Evolutionary conservation across 2,113 vertebrate species (phyloP).

Genomic region (Muntiacus reevesi): DNA sequence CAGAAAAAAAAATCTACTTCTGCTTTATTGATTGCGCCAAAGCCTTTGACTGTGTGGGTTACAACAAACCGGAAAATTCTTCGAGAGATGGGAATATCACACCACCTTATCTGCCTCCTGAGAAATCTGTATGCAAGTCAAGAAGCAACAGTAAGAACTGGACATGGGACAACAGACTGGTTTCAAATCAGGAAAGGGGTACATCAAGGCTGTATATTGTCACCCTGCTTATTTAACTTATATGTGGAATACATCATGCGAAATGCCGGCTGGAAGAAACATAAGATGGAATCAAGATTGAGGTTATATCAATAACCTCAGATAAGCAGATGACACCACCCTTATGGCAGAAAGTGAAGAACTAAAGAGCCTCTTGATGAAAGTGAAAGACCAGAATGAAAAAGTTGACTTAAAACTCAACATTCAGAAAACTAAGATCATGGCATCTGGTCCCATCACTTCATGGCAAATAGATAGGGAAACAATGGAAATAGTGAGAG

Average conservation of each 20-base stretch:
- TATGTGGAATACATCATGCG: rapidly evolving
- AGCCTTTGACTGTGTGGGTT: neutral
- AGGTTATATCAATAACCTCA: neutral
- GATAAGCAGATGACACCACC: neutral
- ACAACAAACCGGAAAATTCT: neutral
- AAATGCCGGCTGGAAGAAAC: neutral
- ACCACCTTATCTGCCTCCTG: neutral
- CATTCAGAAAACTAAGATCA: neutral
- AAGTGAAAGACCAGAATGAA: neutral
- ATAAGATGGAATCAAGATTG: neutral
- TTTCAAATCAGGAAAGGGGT: neutral
- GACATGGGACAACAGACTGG: neutral
- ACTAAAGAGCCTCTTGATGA: neutral
- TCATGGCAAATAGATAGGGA: neutral
- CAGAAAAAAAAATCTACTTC: neutral
- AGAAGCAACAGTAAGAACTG: neutral
- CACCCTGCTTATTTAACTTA: neutral
- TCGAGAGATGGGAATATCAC: neutral
- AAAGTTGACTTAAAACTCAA: neutral
- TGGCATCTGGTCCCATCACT: neutral
- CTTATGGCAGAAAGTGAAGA: neutral
- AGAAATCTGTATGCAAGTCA: neutral
- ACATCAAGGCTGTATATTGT: neutral
- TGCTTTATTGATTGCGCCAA: rapidly evolving
- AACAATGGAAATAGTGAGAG: neutral